These are phyloP conservation scores for Tor tambroides DNA, from an alignment of 2,113 vertebrate genomes.

Conservation along the genomic window DNA sequence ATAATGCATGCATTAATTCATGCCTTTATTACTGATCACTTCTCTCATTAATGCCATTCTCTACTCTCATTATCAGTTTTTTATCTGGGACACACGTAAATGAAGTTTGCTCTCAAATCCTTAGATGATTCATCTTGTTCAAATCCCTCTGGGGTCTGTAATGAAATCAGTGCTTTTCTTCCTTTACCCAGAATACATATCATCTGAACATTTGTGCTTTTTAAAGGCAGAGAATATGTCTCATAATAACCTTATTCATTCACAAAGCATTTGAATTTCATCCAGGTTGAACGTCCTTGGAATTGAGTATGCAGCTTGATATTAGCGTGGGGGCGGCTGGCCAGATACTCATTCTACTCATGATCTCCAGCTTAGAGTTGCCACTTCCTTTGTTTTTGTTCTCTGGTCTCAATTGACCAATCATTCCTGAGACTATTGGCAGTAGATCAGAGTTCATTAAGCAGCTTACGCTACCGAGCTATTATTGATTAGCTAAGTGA, in stretches of 20 bases:
- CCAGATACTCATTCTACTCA: background rate
- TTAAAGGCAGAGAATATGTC: slow-evolving; percentile 38
- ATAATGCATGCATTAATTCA: slow-evolving; percentile 17
- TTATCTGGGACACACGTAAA: slow-evolving; percentile 72
- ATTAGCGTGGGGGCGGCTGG: slow-evolving; percentile 49
- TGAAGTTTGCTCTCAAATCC: slow-evolving; percentile 62
- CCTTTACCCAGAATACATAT: slow-evolving; percentile 45
- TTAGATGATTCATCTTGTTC: slow-evolving; percentile 56
- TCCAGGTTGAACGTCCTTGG: slow-evolving; percentile 44
- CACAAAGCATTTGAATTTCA: slow-evolving; percentile 60
- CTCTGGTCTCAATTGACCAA: slow-evolving; percentile 22
- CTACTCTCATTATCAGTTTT: slow-evolving; percentile 60
- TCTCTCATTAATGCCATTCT: slow-evolving; percentile 57
- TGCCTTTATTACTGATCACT: slow-evolving; percentile 29
- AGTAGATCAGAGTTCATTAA: slow-evolving; percentile 61
- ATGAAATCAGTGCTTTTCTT: slow-evolving; percentile 53
- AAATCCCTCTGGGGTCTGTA: slow-evolving; percentile 57
- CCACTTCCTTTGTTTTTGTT: background rate
- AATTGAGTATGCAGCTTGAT: slow-evolving; percentile 54
- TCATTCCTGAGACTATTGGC: slow-evolving; percentile 48
- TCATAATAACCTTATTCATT: slow-evolving; percentile 60
- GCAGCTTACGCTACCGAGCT: slow-evolving; percentile 46
- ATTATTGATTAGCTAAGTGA: slow-evolving; percentile 61
- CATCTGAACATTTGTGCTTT: slow-evolving; percentile 48
- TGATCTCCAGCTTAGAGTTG: background rate